Evolutionary conservation across 2,113 vertebrate species (phyloP), one percentile per base, ranked within the genome.

Genomic region (Micromys minutus): DNA sequence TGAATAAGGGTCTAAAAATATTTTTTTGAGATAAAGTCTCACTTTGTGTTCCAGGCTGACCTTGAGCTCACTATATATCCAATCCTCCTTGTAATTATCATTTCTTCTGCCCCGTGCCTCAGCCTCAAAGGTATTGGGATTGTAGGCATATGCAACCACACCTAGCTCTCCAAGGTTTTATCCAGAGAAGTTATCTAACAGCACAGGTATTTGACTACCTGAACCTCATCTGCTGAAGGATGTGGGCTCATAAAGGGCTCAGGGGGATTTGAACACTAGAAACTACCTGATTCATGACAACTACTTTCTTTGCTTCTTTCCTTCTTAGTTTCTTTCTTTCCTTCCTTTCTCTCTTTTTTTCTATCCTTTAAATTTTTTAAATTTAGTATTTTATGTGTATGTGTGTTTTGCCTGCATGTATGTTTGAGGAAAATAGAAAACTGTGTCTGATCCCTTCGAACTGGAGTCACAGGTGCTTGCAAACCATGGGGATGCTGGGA

Each of bases 1-100:
- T 89, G 71, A 52, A 29, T 92, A 55, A 87, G 11, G n/a, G 52
- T 94, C 76, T 87, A 95, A 50, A 50, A 50, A 55, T 29, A 42
- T 12, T 42, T 39, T 45, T 63, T 42, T 52, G 34, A 87, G 34
- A 55, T 24, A 87, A 52, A 29, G 22, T 39, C 47, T 87, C 22
- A 72, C 47, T 36, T 57, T 74, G n/a, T 39, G 12, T 21, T 26
- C 50, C 50, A 72, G 65, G 47, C 36, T 87, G 67, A 39, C 50
- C 36, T 71, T 26, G 24, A 57, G 36, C 15, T 87, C 50, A 55
- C 36, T 88, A 31, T 57, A 12, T 47, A 50, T 19, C 63, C 36
- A 47, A 34, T 72, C 26, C 3, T 7, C 34, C 3, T 36, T 71
- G 47, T 15, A 17, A 72, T 22, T 71, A 21, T 39, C 65, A 55